Evolutionary conservation across 2,113 vertebrate species (phyloP).

Genomic region (Alexandromys fortis): DNA sequence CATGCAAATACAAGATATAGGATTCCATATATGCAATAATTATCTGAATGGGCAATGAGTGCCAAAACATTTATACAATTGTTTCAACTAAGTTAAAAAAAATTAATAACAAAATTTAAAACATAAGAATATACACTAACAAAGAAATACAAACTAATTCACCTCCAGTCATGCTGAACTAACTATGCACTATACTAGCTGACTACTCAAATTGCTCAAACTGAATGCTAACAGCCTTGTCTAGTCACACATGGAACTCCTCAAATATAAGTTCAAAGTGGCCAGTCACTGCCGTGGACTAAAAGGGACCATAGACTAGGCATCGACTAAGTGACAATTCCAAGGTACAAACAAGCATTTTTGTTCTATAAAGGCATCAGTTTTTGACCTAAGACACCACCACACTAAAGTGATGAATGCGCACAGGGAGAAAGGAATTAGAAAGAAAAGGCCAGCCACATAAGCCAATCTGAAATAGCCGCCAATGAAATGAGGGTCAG

Average conservation of each 20-base stretch:
- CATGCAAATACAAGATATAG: neutral
- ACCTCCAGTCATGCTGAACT: neutral
- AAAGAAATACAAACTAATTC: neutral
- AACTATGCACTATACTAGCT: neutral
- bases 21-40: neutral
- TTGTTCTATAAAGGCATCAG: neutral
- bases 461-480: constrained; percentile 31
- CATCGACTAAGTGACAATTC: neutral
- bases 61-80: constrained; percentile 14
- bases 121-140: neutral
- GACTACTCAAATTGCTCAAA: neutral
- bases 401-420: neutral
- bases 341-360: neutral
- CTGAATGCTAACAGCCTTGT: neutral
- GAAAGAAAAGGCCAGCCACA: constrained; percentile 48
- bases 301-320: neutral
- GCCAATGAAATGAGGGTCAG: constrained; percentile 43
- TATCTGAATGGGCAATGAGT: neutral
- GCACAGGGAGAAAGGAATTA: neutral
- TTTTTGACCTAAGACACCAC: neutral
- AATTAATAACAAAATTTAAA: neutral
- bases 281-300: neutral
- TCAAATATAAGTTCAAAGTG: neutral
- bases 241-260: neutral
- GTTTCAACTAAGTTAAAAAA: neutral